Evolutionary conservation across 1,140 invertebrate species (phyloP).

Genomic region (Zaprionus africanus): DNA sequence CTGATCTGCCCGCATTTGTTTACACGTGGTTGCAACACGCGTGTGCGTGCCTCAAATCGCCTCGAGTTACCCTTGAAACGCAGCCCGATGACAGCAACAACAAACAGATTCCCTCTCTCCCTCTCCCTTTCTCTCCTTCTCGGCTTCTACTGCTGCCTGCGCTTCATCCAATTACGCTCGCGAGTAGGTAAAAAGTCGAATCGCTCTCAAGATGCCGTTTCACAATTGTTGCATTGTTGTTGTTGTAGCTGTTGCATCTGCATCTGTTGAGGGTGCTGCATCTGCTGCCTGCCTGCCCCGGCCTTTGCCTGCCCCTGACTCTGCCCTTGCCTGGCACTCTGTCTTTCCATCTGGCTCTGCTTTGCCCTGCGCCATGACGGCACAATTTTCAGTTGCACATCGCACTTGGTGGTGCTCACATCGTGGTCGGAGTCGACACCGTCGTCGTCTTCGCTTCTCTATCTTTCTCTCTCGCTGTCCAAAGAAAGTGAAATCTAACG

Average conservation of each 20-base stretch:
- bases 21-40: constrained; percentile 5
- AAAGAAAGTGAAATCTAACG: constrained; percentile 68
- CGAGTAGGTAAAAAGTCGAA: constrained; percentile 64
- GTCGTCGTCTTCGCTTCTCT: not conserved
- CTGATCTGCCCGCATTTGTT: constrained; percentile 16
- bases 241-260: constrained; percentile 43
- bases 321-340: not conserved
- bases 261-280: constrained; percentile 48
- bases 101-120: constrained; percentile 61
- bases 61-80: constrained; percentile 59
- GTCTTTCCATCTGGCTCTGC: constrained; percentile 12
- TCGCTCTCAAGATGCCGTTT: constrained; percentile 26
- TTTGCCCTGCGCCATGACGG: constrained; percentile 33
- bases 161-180: constrained; percentile 57
- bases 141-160: constrained; percentile 19
- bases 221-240: constrained; percentile 49
- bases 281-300: constrained; percentile 20
- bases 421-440: constrained; percentile 5
- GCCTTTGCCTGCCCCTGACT: not conserved
- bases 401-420: constrained; percentile 67
- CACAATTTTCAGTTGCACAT: constrained; percentile 67
- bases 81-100: constrained; percentile 49
- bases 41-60: not conserved
- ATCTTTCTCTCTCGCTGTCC: constrained; percentile 12
- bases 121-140: not conserved